Percentiles rank a stretch among this genome's conserved stretches.
These are phyloP conservation scores for Tolypeutes matacus DNA, from an alignment of 2,797 vertebrate species.

Conservation along the genomic window DNA sequence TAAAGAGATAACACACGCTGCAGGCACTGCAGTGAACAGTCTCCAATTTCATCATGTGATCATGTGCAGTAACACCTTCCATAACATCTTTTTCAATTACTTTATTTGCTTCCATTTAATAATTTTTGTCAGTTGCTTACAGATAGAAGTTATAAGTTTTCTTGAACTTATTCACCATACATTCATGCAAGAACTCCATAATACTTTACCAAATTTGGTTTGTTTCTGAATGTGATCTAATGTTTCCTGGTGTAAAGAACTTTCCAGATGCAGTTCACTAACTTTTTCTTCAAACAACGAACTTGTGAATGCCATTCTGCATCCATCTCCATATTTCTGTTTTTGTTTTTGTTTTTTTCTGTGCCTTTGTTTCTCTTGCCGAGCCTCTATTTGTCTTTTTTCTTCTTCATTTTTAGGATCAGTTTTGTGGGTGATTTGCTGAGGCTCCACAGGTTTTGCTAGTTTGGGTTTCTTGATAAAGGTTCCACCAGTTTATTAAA, in stretches of 20 bases:
- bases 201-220: slow-evolving; percentile 93
- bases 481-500: slow-evolving; percentile 89
- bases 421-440: no score
- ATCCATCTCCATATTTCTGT: no score
- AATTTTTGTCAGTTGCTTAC: no score
- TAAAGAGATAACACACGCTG: slow-evolving; percentile 90
- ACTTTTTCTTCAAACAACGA: slow-evolving; percentile 93
- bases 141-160: no score
- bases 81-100: no score
- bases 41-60: slow-evolving; percentile 93
- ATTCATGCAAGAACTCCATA: slow-evolving; percentile 91
- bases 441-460: background rate
- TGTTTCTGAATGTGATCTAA: slow-evolving; percentile 93
- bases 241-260: slow-evolving; percentile 91
- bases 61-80: slow-evolving; percentile 86
- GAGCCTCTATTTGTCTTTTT: no score
- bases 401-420: no score
- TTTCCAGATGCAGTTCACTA: slow-evolving; percentile 92
- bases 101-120: no score
- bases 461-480: slow-evolving; percentile 92
- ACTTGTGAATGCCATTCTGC: slow-evolving; percentile 92
- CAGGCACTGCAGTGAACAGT: slow-evolving; percentile 93
- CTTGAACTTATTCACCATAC: no score
- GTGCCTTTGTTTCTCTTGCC: no score
- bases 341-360: no score